Conservation (phyloP, 2,888 invertebrate species). For the Thera obeliscata region DNA sequence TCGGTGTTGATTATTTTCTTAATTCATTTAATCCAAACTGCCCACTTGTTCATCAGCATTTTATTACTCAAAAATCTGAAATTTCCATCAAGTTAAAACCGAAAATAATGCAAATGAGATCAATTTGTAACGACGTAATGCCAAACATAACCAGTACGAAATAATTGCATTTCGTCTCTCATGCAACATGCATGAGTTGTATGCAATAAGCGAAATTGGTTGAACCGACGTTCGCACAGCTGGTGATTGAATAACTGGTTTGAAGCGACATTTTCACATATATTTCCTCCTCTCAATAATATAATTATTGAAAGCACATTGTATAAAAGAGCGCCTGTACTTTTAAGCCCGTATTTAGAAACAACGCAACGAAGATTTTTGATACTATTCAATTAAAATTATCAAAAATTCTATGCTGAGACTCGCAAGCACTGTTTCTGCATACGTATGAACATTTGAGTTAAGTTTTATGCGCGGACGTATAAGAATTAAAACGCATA, state of each 20-base stretch:
- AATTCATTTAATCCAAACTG: neutral
- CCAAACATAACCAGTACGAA: conserved; percentile 45
- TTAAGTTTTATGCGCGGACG: no score
- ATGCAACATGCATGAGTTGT: conserved; percentile 59
- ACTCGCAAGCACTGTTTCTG: no score
- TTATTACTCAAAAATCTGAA: neutral
- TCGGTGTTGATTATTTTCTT: neutral
- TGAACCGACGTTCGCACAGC: conserved; percentile 30
- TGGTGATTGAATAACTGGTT: conserved; percentile 24
- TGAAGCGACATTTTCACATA: neutral
- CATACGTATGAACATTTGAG: no score
- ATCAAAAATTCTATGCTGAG: no score
- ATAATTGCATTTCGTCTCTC: conserved; percentile 57
- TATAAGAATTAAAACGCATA: no score
- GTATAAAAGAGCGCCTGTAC: no score
- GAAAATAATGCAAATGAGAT: conserved; percentile 22
- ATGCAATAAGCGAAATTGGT: conserved; percentile 54
- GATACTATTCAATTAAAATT: no score
- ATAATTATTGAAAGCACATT: neutral
- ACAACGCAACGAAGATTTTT: no score
- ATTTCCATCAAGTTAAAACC: neutral
- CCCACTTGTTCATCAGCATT: neutral
- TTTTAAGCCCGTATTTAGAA: no score
- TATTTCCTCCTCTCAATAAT: neutral
- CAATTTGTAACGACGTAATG: conserved; percentile 36